These are phyloP conservation scores for Carduelis carduelis DNA, from an alignment of 2,797 vertebrate species.

Conservation along the genomic window DNA sequence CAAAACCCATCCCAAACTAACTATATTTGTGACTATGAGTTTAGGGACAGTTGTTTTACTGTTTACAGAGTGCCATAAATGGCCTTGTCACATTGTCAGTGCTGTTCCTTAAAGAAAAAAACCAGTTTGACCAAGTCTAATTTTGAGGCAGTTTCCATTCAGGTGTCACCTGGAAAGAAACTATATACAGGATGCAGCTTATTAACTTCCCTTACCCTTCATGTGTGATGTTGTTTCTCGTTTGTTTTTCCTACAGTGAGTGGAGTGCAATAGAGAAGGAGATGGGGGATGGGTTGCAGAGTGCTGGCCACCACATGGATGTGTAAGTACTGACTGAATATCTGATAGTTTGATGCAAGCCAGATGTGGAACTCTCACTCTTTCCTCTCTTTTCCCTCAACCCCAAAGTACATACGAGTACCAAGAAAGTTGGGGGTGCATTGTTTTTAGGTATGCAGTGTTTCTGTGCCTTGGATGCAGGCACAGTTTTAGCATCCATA, in stretches of 20 bases:
- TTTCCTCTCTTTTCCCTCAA: slow-evolving; percentile 51
- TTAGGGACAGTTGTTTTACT: not conserved
- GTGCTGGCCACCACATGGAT: slow-evolving; percentile 99
- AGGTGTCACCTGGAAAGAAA: slow-evolving; percentile 56
- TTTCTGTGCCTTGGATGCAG: slow-evolving; percentile 45
- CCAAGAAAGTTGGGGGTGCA: not conserved
- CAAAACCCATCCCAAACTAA: not conserved
- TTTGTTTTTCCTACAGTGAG: slow-evolving; percentile 82
- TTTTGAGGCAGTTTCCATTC: slow-evolving; percentile 27
- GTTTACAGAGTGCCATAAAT: not conserved
- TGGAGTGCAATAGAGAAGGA: slow-evolving; percentile 96
- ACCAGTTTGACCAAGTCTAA: not conserved
- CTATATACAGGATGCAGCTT: slow-evolving; percentile 44
- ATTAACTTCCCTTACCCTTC: slow-evolving; percentile 54
- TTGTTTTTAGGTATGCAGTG: not conserved
- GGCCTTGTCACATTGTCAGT: not conserved
- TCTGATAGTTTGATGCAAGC: slow-evolving; percentile 71
- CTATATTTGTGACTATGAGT: not conserved
- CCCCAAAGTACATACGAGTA: not conserved
- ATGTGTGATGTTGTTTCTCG: slow-evolving; percentile 53
- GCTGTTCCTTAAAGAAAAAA: not conserved
- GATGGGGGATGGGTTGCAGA: slow-evolving; percentile 96
- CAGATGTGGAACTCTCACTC: slow-evolving; percentile 61
- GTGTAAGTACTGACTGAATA: slow-evolving; percentile 85
- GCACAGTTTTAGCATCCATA: slow-evolving; percentile 28